These are phyloP conservation scores for Cryptocheilus praepositus DNA, from an alignment of 2,888 invertebrate species.

Conservation along the genomic window DNA sequence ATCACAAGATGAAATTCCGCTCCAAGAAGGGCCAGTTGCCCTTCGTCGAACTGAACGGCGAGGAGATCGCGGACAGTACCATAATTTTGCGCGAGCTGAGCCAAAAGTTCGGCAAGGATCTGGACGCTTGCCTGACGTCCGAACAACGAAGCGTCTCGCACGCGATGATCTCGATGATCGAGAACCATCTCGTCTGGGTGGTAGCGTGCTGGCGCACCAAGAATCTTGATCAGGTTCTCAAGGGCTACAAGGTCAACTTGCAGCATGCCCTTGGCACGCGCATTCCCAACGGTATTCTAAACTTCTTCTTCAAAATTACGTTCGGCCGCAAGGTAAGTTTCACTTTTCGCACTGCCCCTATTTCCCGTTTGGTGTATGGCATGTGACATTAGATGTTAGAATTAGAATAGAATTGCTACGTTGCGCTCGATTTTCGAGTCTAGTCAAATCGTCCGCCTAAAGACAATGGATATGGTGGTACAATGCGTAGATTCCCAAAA, in stretches of 20 bases:
- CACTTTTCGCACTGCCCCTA: slow-evolving; percentile 15
- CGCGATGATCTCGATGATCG: slow-evolving; percentile 95
- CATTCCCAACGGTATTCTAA: slow-evolving; percentile 90
- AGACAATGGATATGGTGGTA: no score
- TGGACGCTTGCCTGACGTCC: slow-evolving; percentile 87
- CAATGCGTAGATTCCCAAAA: no score
- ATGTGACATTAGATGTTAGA: no score
- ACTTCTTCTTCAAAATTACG: slow-evolving; percentile 92
- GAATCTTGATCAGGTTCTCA: slow-evolving; percentile 89
- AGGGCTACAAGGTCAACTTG: slow-evolving; percentile 93
- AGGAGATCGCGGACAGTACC: slow-evolving; percentile 94
- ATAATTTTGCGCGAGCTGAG: slow-evolving; percentile 92
- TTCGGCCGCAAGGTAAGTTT: slow-evolving; percentile 87
- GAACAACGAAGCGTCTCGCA: slow-evolving; percentile 93
- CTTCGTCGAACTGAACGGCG: slow-evolving; percentile 95
- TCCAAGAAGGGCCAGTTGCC: slow-evolving; percentile 96
- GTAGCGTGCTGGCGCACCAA: slow-evolving; percentile 94
- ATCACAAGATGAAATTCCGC: slow-evolving; percentile 94
- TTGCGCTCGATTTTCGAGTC: no score
- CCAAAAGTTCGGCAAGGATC: slow-evolving; percentile 87
- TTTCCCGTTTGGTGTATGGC: slow-evolving; percentile 1
- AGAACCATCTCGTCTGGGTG: slow-evolving; percentile 95
- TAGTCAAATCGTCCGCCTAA: no score
- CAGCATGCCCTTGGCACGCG: slow-evolving; percentile 92
- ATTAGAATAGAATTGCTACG: no score